phyloP scores from a whole-genome alignment of 2,888 invertebrate genomes.

The Acanthoscelides obtectus region DNA sequence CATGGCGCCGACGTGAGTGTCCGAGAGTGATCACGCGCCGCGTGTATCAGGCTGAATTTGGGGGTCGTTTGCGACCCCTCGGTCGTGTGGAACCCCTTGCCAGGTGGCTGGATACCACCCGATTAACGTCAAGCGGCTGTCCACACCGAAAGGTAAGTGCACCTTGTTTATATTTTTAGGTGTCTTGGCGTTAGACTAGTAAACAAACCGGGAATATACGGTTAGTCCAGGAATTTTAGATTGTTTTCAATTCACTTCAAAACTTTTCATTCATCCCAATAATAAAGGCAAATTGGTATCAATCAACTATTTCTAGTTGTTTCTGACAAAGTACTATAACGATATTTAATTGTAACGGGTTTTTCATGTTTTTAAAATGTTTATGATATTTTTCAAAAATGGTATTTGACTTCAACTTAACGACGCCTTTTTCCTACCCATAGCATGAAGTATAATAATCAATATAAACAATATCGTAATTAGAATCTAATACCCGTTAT shows the following conservation, averaged over 20 bases:
- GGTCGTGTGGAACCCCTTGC: constrained; percentile 13
- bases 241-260: constrained; percentile 8
- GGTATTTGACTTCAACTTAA: too few species aligned
- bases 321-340: too few species aligned
- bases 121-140: constrained; percentile 10
- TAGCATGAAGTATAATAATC: too few species aligned
- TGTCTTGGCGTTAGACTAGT: constrained; percentile 39
- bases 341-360: too few species aligned
- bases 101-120: constrained; percentile 8
- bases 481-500: too few species aligned
- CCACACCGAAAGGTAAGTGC: constrained; percentile 33
- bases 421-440: too few species aligned
- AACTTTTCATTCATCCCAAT: constrained; percentile 1
- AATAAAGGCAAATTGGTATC: too few species aligned
- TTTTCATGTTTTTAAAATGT: too few species aligned
- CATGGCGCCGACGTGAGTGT: not conserved
- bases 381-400: too few species aligned
- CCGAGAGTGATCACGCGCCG: not conserved
- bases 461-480: too few species aligned
- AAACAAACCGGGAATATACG: constrained; percentile 32
- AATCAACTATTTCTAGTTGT: too few species aligned
- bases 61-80: constrained; percentile 1
- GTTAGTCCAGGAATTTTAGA: constrained; percentile 17
- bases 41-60: not conserved
- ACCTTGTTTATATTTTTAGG: constrained; percentile 35